These are phyloP conservation scores for Strix aluco DNA, from an alignment of 2,113 vertebrate species.

Conservation along the genomic window DNA sequence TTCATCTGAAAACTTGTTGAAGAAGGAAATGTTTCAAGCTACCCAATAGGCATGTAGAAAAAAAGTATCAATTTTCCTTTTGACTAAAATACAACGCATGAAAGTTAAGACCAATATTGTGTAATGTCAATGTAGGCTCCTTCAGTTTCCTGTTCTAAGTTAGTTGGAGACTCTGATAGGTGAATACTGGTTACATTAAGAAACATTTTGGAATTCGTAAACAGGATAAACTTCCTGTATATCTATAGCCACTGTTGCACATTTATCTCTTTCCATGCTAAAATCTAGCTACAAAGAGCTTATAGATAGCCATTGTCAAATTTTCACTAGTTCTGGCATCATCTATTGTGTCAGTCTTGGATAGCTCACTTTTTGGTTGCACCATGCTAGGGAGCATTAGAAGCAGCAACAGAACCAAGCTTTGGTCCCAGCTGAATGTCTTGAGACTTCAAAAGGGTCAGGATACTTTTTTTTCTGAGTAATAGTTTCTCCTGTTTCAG, in stretches of 20 bases:
- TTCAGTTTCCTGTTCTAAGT: not conserved
- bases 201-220: not conserved
- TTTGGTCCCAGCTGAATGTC: not conserved
- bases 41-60: not conserved
- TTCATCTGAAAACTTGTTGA: not conserved
- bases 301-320: not conserved
- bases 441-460: not conserved
- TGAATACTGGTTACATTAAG: not conserved
- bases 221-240: not conserved
- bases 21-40: not conserved
- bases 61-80: not conserved
- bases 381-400: not conserved
- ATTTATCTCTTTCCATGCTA: not conserved
- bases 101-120: not conserved
- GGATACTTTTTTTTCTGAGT: not conserved
- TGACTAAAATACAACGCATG: not conserved
- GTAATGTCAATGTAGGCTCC: not conserved
- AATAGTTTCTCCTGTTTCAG: not conserved
- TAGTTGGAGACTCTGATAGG: not conserved
- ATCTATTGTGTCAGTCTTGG: not conserved
- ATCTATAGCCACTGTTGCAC: not conserved
- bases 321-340: not conserved
- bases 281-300: not conserved
- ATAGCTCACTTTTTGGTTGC: not conserved
- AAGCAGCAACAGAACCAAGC: not conserved